A percentile compares a stretch with the other conserved stretches of the same genome.
These are phyloP conservation scores for Bos taurus DNA, from an alignment of 2,113 vertebrate species.

Conservation along the genomic window DNA sequence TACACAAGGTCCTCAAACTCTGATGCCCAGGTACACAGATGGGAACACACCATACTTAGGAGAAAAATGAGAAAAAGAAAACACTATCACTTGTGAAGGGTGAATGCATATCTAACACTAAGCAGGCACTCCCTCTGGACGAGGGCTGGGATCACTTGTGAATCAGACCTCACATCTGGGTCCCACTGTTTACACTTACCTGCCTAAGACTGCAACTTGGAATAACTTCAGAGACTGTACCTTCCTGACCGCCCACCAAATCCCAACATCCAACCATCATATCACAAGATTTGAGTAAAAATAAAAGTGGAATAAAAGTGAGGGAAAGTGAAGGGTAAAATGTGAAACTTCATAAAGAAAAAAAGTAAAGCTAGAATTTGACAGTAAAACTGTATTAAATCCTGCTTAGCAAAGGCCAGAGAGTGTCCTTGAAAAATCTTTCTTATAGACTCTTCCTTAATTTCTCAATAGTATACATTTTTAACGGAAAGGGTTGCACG, in stretches of 20 bases:
- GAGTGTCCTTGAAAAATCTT: neutral
- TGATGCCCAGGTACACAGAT: neutral
- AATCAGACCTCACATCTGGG: neutral
- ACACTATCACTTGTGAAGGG: neutral
- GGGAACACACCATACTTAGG: neutral
- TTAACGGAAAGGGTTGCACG: neutral
- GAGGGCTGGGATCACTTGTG: neutral
- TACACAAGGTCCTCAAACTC: neutral
- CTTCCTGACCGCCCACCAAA: rapidly evolving
- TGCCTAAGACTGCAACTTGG: neutral
- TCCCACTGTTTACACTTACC: neutral
- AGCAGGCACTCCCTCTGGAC: neutral
- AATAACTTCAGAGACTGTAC: neutral
- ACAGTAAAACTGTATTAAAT: neutral
- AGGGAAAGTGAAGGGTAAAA: neutral
- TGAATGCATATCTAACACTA: neutral
- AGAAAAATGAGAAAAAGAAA: neutral
- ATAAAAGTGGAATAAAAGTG: neutral
- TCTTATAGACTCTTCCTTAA: neutral
- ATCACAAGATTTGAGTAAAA: neutral
- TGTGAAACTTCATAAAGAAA: neutral
- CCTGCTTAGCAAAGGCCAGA: neutral
- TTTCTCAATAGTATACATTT: neutral
- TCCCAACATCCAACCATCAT: neutral
- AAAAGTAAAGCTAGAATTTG: neutral